Percentiles rank a stretch among this genome's conserved stretches.
Evolutionary conservation across 2,113 vertebrate species (phyloP).

Genomic region (Clarias magur): DNA sequence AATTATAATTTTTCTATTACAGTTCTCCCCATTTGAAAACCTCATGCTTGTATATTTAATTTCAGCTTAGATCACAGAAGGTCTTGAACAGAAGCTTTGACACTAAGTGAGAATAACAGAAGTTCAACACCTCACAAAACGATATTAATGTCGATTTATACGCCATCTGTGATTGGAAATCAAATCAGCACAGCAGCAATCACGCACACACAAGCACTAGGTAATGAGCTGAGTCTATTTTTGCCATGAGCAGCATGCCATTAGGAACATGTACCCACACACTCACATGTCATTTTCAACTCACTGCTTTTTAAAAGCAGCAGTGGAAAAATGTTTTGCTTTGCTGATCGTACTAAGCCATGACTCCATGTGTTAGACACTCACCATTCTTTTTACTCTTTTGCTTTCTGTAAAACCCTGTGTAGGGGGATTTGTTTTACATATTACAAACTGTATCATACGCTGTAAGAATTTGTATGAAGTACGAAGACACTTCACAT

Average conservation of each 20-base stretch:
- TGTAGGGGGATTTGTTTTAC: background rate
- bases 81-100: background rate
- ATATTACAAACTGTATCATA: background rate
- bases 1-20: background rate
- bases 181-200: slow-evolving; percentile 20
- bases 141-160: slow-evolving; percentile 1
- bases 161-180: slow-evolving; percentile 2
- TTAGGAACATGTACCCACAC: slow-evolving; percentile 1
- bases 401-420: background rate
- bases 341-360: background rate
- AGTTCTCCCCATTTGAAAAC: background rate
- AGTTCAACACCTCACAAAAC: background rate
- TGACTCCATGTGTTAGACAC: background rate
- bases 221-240: slow-evolving; percentile 25
- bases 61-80: background rate
- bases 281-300: slow-evolving; percentile 1
- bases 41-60: no score
- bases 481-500: background rate
- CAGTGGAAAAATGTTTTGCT: background rate
- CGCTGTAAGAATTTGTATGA: background rate
- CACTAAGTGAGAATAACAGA: background rate
- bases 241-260: background rate
- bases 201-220: background rate
- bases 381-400: background rate
- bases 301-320: background rate